Evolutionary conservation across 2,888 invertebrate species (phyloP).

Genomic region (Abrostola tripartita): DNA sequence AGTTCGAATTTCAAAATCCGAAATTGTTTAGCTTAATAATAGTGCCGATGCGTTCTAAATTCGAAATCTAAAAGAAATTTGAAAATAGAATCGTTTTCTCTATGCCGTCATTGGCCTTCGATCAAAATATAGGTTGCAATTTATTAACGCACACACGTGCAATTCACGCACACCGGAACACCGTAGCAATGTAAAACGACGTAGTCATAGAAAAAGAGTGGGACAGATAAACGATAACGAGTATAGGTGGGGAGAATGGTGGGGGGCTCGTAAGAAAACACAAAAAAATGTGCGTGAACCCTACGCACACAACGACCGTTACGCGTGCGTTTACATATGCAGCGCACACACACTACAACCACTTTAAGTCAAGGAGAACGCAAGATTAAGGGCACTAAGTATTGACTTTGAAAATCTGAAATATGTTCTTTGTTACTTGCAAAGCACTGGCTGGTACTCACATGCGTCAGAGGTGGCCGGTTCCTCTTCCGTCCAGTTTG

Average conservation of each 20-base stretch:
- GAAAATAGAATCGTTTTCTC: constrained; percentile 62
- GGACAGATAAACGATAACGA: constrained; percentile 84
- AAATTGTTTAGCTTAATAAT: background rate
- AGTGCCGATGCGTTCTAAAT: constrained; percentile 3
- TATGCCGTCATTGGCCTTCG: constrained; percentile 82
- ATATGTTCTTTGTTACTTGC: constrained; percentile 60
- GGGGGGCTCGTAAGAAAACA: constrained; percentile 81
- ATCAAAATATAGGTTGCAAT: constrained; percentile 87
- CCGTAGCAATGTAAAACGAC: constrained; percentile 63
- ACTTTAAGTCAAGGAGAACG: constrained; percentile 71
- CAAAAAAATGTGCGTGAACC: constrained; percentile 85
- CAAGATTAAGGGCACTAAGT: constrained; percentile 76
- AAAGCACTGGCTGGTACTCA: constrained; percentile 68
- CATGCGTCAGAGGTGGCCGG: constrained; percentile 87
- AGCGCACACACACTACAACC: constrained; percentile 66
- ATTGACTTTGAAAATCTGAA: constrained; percentile 60
- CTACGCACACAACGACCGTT: constrained; percentile 72
- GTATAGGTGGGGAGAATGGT: constrained; percentile 78
- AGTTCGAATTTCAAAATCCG: constrained; percentile 28
- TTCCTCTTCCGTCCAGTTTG: constrained; percentile 87
- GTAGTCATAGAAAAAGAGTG: constrained; percentile 86
- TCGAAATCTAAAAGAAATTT: constrained; percentile 45
- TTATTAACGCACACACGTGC: constrained; percentile 80
- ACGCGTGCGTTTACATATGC: constrained; percentile 66
- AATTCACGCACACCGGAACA: constrained; percentile 70